Conservation (phyloP, 2,797 vertebrate species). For the Gymnodraco acuticeps region DNA sequence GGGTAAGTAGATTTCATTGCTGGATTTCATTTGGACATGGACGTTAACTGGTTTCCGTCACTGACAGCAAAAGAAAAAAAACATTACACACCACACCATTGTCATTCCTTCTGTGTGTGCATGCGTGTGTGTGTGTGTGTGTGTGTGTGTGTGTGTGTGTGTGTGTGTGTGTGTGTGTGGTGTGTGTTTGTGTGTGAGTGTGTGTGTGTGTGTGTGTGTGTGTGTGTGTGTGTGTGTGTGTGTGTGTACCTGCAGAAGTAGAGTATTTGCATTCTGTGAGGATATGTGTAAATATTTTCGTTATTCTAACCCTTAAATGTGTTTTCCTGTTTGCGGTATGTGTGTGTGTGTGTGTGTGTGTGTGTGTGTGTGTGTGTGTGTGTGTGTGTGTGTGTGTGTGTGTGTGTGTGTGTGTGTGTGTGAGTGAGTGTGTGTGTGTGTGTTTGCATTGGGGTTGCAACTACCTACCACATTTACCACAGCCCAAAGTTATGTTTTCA, state of each 20-base stretch:
- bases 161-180: too few relatives aligned
- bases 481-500: neutral
- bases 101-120: neutral
- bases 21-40: constrained; percentile 56
- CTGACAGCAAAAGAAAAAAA: constrained; percentile 52
- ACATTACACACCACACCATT: constrained; percentile 39
- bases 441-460: neutral
- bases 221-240: neutral
- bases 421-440: too few relatives aligned
- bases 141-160: too few relatives aligned
- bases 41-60: constrained; percentile 58
- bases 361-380: neutral
- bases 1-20: constrained; percentile 34
- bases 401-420: neutral
- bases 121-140: neutral
- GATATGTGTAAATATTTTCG: neutral
- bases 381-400: constrained; percentile 7
- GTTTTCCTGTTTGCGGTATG: neutral
- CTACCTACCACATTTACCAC: neutral
- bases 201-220: neutral
- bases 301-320: neutral
- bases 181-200: neutral
- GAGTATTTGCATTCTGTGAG: constrained; percentile 1
- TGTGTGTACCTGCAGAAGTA: neutral
- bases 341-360: neutral